Percentiles rank a stretch among this genome's conserved stretches.
phyloP scores from a whole-genome alignment of 2,113 vertebrate species.

The Atherinomorus stipes region DNA sequence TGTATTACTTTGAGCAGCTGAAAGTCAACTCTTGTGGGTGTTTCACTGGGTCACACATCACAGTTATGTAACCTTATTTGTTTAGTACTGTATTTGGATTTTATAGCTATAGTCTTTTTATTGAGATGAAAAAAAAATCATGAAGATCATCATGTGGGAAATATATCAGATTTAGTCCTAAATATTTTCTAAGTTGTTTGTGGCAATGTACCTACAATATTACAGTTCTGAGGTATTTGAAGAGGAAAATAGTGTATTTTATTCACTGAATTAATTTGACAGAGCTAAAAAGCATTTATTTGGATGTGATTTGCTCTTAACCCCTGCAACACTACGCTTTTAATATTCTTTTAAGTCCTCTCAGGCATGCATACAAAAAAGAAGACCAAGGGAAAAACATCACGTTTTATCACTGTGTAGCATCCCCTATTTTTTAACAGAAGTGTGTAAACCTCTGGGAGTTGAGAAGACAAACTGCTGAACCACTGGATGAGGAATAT shows the following conservation, averaged over 20 bases:
- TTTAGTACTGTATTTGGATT: constrained; percentile 26
- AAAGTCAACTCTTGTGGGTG: constrained; percentile 45
- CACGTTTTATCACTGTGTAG: too few relatives aligned
- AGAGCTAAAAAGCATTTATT: neutral
- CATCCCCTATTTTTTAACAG: too few relatives aligned
- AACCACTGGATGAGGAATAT: too few relatives aligned
- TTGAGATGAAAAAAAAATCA: constrained; percentile 2
- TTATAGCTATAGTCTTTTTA: constrained; percentile 7
- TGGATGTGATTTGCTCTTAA: too few relatives aligned
- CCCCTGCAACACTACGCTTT: too few relatives aligned
- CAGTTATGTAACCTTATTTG: constrained; percentile 44
- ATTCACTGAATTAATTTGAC: neutral
- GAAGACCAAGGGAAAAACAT: too few relatives aligned
- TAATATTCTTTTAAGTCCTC: too few relatives aligned
- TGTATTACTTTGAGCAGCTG: constrained; percentile 34
- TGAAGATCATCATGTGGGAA: neutral
- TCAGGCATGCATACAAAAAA: too few relatives aligned
- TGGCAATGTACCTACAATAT: too few relatives aligned
- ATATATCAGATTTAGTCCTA: neutral
- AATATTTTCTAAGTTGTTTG: too few relatives aligned
- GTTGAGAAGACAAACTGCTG: too few relatives aligned
- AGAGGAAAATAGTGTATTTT: neutral
- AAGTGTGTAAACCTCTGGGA: too few relatives aligned
- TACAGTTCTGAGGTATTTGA: neutral
- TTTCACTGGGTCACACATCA: constrained; percentile 51